Evolutionary conservation across 1,140 invertebrate species (phyloP), one percentile per base, ranked within the genome.

Genomic region (Drosophila micromelanica): DNA sequence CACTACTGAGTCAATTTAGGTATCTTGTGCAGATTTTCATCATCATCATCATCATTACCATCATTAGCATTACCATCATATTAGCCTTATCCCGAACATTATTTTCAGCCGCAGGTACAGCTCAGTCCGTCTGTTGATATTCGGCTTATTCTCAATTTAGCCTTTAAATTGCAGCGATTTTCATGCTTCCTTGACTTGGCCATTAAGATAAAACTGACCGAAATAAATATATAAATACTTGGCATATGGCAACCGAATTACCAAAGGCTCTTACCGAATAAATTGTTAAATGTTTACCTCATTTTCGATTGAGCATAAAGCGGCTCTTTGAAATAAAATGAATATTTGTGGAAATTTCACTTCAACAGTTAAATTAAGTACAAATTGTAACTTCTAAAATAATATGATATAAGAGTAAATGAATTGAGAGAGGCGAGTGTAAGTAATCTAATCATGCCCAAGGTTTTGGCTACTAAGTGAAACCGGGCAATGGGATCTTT

Each of bases 1-100:
- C 78, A 89, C 82, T 82, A 79, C 82, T 37, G 82, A 87, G 82
- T 73, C 86, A 89, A 87, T 82, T 87, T 87, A 79, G 71, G 80
- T 73, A 73, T 87, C 82, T 77, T 68, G 46, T 65, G 52, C 73
- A 80, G 69, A 72, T 72, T 57, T 43, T 32, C 32, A 54, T 20
- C 11, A 40, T 38, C 32, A 20, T 65, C 59, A 74, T 62, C 69
- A 74, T 73, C 63, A 48, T 43, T 27, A 30, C n/a, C 27, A 46
- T 43, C 35, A 32, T 57, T 2, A 17, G 17, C 17, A 63, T 32
- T 27, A 49, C n/a, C 46, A 37, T 17, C 45, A 3, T 37, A 46
- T 67, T 46, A 13, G 52, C 62, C 52, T 43, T 48, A 69, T 69
- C 48, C 67, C 30, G 20, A 51, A 49, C 43, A 67, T 59, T 62